phyloP scores from a whole-genome alignment of 2,113 vertebrate genomes.

The Natator depressus region DNA sequence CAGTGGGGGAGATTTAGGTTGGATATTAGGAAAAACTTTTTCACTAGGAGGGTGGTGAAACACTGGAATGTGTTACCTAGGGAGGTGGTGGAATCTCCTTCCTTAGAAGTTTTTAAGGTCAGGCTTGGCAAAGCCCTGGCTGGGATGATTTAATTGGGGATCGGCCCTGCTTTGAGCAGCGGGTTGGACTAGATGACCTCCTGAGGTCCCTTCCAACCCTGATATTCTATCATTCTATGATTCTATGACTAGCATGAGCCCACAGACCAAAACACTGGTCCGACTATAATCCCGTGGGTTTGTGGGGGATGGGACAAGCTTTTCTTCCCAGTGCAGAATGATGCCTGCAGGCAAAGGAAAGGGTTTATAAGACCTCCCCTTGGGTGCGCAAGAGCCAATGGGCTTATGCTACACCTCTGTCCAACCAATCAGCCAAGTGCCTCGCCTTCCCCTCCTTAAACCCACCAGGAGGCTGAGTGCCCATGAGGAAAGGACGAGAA shows the following conservation, averaged over 20 bases:
- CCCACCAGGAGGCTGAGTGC: neutral
- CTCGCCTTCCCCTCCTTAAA: neutral
- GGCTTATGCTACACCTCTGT: neutral
- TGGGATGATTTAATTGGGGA: too few species aligned
- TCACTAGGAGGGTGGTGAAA: too few species aligned
- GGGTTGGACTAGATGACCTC: too few species aligned
- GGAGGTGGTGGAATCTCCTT: too few species aligned
- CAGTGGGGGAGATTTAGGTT: too few species aligned
- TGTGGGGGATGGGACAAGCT: rapidly evolving
- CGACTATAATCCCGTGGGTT: neutral
- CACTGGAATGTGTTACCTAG: too few species aligned
- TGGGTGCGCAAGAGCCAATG: neutral
- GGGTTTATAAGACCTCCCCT: neutral
- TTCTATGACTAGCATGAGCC: neutral
- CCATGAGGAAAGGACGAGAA: neutral
- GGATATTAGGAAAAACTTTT: too few species aligned
- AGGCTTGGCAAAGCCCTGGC: too few species aligned
- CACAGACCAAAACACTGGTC: neutral
- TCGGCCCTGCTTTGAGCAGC: too few species aligned
- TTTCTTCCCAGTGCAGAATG: neutral
- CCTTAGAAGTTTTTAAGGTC: too few species aligned
- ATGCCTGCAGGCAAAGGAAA: neutral
- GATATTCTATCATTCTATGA: too few species aligned
- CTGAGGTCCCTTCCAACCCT: too few species aligned
- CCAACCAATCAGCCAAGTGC: neutral